Base-by-base conservation (phyloP, 2,888 invertebrate genomes). In the Drosophila nr. medialis region DNA sequence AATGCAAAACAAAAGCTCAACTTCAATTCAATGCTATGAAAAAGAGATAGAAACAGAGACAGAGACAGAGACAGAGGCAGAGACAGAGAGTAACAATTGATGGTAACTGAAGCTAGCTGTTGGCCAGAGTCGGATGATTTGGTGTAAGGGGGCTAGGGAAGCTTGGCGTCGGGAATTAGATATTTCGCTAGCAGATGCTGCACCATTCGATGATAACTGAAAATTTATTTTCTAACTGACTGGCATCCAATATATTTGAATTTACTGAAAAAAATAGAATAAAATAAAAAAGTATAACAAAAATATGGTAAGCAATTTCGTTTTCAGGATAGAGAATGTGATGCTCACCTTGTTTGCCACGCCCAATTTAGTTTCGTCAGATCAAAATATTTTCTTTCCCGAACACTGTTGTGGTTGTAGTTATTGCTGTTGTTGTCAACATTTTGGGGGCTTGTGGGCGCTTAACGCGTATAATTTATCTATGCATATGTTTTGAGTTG, bases 381-480 rank as follows among this genome's bases (percentile, higher is more conserved):
- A 89, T 89, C 89, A 84, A 81, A 89, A 89, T 89, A 84, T 84
- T 83, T 86, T 71, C 71, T 73, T 64, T 70, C 49, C 55, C 66
- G 56, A 40, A 38, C 4, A 24, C 55, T 75, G 56, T 75, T 64
- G 61, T 54, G 64, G 62, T 40, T 72, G 64, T 54, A 64, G 50
- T 64, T 76, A 27, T 36, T 45, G 75, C 51, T 64, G 64, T 50
- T 71, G 79, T 62, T 74, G 79, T 58, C 72, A 67, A 64, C 71
- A 60, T 64, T 75, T 72, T 68, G 65, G 81, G 45, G 40, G 58
- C 72, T 81, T 86, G 74, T 77, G 87, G 87, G 85, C 86, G 89
- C 85, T 85, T 85, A 87, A 83, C 90, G 88, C 80, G 80, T 87
- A 89, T 89, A 89, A 85, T 85, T 85, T 85, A 85, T 85, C 85